Base-by-base conservation (phyloP, 2,888 invertebrate genomes). In the Creontiades dilutus region DNA sequence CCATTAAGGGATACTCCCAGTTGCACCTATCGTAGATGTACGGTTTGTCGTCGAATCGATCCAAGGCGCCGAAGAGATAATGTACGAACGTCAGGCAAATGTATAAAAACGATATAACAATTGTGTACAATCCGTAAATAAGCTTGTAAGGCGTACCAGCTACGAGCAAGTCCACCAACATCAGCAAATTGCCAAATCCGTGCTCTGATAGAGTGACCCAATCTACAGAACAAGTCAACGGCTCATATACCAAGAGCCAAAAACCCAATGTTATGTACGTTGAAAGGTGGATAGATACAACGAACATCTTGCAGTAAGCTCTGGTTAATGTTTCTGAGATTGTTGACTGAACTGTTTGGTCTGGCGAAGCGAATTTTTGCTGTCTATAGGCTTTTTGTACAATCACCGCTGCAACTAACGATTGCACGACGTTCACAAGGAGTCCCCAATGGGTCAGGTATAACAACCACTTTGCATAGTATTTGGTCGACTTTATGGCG, bases 401-500 rank as follows among this genome's bases (percentile, higher is more conserved):
- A 16, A 86, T 14, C 75, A 16, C n/a, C 46, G 76, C 68, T 9
- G 47, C 68, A n/a, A 86, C 14, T 11, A 86, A 76, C 1, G 86
- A 11, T 48, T 86, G 86, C 11, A 46, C 11, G 46, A 48, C 16
- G 27, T 86, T 86, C 3, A 86, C 23, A 3, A 86, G n/a, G 0
- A 86, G 76, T 4, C 86, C 86, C 86, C 86, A 86, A 86, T 86
- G 86, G 12, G 86, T 86, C 75, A 86, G 68, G 7, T 86, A 86
- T 0, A 86, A 75, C 12, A 68, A 46, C 86, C 68, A 76, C 28
- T 86, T 86, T 5, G 48, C 27, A 75, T 86, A 86, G 28, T 68
- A 86, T 13, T 76, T 86, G 7, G 68, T 76, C n/a, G 68, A 37
- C 23, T 37, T 68, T 19, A 47, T 37, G n/a, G 61, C 57, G 5